Evolutionary conservation across 2,888 invertebrate genomes (phyloP).

Genomic region (Macropis europaea): DNA sequence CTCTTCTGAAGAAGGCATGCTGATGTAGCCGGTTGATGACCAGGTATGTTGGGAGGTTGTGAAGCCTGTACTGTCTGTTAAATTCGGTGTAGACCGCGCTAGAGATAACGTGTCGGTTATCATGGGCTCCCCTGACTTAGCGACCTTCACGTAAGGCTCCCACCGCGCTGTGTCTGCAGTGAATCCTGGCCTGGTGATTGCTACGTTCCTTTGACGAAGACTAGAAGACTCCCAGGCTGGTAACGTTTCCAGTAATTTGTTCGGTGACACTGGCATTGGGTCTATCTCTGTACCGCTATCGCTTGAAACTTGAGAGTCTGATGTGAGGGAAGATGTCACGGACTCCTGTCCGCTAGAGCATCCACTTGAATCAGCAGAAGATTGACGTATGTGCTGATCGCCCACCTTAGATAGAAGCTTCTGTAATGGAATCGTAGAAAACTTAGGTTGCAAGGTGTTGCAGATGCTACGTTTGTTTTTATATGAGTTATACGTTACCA

Average conservation of each 20-base stretch:
- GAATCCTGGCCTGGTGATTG: slow-evolving; percentile 55
- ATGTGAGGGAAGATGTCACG: slow-evolving; percentile 81
- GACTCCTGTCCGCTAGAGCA: slow-evolving; percentile 83
- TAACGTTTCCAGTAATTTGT: slow-evolving; percentile 71
- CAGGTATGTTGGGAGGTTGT: slow-evolving; percentile 73
- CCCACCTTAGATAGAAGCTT: slow-evolving; percentile 76
- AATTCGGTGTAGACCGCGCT: slow-evolving; percentile 77
- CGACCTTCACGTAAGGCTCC: slow-evolving; percentile 75
- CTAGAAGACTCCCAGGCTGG: slow-evolving; percentile 75
- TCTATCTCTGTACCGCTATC: slow-evolving; percentile 78
- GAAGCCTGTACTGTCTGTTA: slow-evolving; percentile 71
- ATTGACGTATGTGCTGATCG: slow-evolving; percentile 77
- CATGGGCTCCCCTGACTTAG: slow-evolving; percentile 68
- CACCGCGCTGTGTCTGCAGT: slow-evolving; percentile 65
- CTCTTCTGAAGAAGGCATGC: slow-evolving; percentile 72
- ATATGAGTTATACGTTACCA: slow-evolving; percentile 63
- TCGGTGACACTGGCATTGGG: slow-evolving; percentile 68
- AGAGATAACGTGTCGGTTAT: slow-evolving; percentile 71
- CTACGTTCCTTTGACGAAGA: slow-evolving; percentile 76
- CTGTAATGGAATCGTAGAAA: slow-evolving; percentile 52
- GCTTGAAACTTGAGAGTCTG: slow-evolving; percentile 81
- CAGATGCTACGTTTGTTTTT: neutral
- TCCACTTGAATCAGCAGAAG: slow-evolving; percentile 82
- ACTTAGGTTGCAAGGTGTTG: neutral
- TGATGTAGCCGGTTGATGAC: slow-evolving; percentile 73